A percentile compares a stretch with the other conserved stretches of the same genome.
phyloP scores from a whole-genome alignment of 2,888 invertebrate genomes.

The Parthenolecanium corni region DNA sequence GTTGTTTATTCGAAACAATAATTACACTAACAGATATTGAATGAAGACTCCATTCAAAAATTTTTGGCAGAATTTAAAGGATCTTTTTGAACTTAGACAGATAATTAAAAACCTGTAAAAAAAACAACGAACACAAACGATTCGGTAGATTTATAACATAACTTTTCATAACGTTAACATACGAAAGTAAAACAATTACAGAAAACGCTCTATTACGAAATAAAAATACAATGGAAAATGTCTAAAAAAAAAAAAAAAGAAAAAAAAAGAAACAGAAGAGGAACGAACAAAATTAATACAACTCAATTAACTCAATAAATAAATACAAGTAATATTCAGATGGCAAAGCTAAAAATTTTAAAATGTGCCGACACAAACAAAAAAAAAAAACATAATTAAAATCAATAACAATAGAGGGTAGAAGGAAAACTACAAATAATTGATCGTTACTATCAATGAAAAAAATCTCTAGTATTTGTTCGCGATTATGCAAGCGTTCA shows the following conservation, averaged over 20 bases:
- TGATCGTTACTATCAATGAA: no score
- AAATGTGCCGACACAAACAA: conserved; percentile 1
- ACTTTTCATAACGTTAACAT: background rate
- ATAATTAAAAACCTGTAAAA: no score
- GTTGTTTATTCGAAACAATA: no score
- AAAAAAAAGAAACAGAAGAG: conserved; percentile 5
- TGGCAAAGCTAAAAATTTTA: background rate
- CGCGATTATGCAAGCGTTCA: background rate
- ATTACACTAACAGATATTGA: no score
- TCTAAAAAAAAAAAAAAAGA: conserved; percentile 13
- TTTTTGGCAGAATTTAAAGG: no score
- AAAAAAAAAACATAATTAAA: background rate
- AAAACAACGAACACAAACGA: no score
- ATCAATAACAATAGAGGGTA: background rate
- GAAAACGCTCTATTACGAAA: conserved; percentile 4
- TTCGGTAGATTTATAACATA: background rate
- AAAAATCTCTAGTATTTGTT: background rate
- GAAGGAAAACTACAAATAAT: no score
- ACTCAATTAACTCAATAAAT: background rate
- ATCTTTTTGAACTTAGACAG: no score
- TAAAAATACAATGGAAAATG: conserved; percentile 14
- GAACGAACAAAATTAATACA: background rate
- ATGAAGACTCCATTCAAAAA: no score
- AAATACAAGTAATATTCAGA: conserved; percentile 2
- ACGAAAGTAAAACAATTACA: no score